Conservation (phyloP, 2,888 invertebrate genomes). For the Yponomeuta evonymella region DNA sequence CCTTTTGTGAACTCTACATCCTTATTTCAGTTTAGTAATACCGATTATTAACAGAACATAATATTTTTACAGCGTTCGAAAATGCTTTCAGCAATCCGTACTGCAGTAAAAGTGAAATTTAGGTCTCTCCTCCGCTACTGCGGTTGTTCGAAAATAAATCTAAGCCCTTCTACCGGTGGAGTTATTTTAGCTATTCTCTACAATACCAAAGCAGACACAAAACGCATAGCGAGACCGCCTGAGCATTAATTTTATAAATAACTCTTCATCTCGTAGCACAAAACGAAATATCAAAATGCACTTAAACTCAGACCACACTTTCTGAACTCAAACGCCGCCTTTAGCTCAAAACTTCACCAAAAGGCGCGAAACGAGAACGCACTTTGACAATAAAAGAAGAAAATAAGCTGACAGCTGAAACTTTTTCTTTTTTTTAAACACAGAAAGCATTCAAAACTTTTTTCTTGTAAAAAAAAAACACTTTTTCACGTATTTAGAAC, state of each 20-base stretch:
- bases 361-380: not conserved
- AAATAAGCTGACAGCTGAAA: not conserved
- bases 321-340: not conserved
- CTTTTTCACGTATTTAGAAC: constrained; percentile 28
- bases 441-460: constrained; percentile 28
- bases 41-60: constrained; percentile 7
- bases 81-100: constrained; percentile 12
- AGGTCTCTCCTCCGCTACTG: constrained; percentile 30
- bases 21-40: not conserved
- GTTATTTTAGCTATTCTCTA: constrained; percentile 57
- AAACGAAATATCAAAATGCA: constrained; percentile 15
- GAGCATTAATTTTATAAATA: constrained; percentile 23
- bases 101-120: constrained; percentile 30
- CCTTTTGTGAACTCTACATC: not conserved
- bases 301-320: constrained; percentile 9
- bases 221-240: constrained; percentile 31
- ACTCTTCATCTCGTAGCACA: constrained; percentile 14
- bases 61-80: constrained; percentile 8
- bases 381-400: not conserved
- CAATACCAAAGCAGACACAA: constrained; percentile 53
- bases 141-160: constrained; percentile 52
- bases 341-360: constrained; percentile 2
- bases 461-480: constrained; percentile 29
- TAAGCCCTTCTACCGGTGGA: constrained; percentile 52
- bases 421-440: constrained; percentile 1